Base-by-base conservation (phyloP, 2,888 invertebrate species). In the Trissolcus japonicus region DNA sequence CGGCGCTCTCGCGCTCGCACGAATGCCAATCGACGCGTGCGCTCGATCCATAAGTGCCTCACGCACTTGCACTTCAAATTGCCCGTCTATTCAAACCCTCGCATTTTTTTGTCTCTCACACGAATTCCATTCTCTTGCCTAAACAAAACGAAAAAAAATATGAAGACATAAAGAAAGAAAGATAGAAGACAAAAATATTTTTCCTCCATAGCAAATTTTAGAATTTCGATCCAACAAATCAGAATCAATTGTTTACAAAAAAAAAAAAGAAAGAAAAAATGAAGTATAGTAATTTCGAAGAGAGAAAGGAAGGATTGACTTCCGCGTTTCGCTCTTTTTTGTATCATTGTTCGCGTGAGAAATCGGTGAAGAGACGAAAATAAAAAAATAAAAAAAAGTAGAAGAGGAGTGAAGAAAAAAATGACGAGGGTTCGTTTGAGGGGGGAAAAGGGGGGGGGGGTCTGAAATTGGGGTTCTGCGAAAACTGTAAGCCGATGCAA, bases 401-500 rank as follows among this genome's bases (percentile, higher is more conserved):
- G 4, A 21, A 50, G 41, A 51, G 50, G 43, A 56, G 13, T 3
- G 2, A 4, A 16, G 29, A 41, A 65, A 56, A 62, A 55, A 56
- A 57, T 17, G 17, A 60, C 13, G 41, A 68, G 14, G 54, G 41
- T 17, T 48, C 21, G 14, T 43, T 41, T 25, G 43, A 54, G 59
- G 53, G 54, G 35, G 40, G 35, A 19, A 19, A 19, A 19, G 19
- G 19, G 19, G 59, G 53, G 54, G 35, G 40, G 35, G 35, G 35
- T 2, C 9, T 29, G 54, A 65, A 72, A 65, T 63, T 57, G 51
- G 51, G 59, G 35, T 54, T 69, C 63, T 71, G 63, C 57, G 62
- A 71, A 71, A 63, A 59, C 14, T 25, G 68, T 69, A 60, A 69
- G 55, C 25, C 61, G 68, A 69, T 69, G 71, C 71, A 57, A 71